Evolutionary conservation across 2,797 vertebrate genomes (phyloP).

Genomic region (Chelon auratus): DNA sequence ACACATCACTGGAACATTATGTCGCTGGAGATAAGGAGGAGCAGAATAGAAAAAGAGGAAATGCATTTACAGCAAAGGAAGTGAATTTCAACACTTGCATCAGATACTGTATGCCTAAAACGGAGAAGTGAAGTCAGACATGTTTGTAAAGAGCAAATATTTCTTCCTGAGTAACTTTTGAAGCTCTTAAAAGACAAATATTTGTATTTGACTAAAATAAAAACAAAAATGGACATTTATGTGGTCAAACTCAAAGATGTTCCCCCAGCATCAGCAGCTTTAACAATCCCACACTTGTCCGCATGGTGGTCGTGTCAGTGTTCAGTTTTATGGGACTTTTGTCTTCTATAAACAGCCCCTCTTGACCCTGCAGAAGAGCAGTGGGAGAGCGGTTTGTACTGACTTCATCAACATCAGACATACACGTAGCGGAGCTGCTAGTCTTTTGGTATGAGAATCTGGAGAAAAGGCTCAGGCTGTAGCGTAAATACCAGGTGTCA

Average conservation of each 20-base stretch:
- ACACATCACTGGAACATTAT: slow-evolving; percentile 32
- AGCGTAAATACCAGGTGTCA: no score
- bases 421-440: slow-evolving; percentile 13
- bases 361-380: slow-evolving; percentile 38
- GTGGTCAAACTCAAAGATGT: background rate
- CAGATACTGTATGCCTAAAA: background rate
- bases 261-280: background rate
- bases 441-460: background rate
- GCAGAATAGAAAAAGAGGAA: slow-evolving; percentile 66
- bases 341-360: slow-evolving; percentile 47
- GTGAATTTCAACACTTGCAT: slow-evolving; percentile 16
- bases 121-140: background rate
- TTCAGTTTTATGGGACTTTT: slow-evolving; percentile 18
- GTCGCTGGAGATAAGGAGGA: slow-evolving; percentile 38
- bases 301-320: background rate
- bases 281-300: background rate
- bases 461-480: no score
- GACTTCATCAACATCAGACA: slow-evolving; percentile 7
- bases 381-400: slow-evolving; percentile 17
- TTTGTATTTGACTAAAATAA: no score
- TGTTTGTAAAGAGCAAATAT: background rate
- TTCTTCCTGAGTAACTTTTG: background rate
- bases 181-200: background rate
- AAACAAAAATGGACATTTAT: background rate
- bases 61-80: slow-evolving; percentile 46